phyloP scores from a whole-genome alignment of 2,797 vertebrate genomes.

The Agapornis canus region DNA sequence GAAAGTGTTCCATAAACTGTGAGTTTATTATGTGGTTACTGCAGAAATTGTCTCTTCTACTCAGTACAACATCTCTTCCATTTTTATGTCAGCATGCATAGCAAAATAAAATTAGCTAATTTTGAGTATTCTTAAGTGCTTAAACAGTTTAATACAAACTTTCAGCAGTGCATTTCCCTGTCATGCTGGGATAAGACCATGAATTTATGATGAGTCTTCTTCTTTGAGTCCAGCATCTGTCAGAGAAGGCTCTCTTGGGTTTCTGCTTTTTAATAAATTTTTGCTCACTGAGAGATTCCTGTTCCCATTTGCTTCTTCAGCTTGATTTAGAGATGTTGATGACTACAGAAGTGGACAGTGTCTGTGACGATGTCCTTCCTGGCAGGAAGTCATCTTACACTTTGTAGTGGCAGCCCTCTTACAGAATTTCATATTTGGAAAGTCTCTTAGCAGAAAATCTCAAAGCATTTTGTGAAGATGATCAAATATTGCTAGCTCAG shows the following conservation, averaged over 20 bases:
- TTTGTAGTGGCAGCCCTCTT: background rate
- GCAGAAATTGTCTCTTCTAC: background rate
- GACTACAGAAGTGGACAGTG: background rate
- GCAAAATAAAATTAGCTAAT: background rate
- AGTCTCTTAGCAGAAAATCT: background rate
- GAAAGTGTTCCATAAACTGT: background rate
- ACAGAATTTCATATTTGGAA: background rate
- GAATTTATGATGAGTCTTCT: background rate
- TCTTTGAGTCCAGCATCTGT: background rate
- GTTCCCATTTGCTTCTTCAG: background rate
- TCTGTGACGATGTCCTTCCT: background rate
- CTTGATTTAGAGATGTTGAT: background rate
- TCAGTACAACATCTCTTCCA: background rate
- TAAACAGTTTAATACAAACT: background rate
- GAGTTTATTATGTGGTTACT: background rate
- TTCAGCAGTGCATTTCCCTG: background rate
- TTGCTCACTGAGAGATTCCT: background rate
- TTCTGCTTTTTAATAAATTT: background rate
- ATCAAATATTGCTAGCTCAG: background rate
- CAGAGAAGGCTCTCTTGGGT: background rate
- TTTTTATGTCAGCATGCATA: background rate
- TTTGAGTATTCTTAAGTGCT: background rate
- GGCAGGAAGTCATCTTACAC: background rate
- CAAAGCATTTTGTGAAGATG: background rate
- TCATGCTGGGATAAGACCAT: background rate